Evolutionary conservation across 2,888 invertebrate genomes (phyloP), one percentile per base, ranked within the genome.

Genomic region (Microchrysa polita): DNA sequence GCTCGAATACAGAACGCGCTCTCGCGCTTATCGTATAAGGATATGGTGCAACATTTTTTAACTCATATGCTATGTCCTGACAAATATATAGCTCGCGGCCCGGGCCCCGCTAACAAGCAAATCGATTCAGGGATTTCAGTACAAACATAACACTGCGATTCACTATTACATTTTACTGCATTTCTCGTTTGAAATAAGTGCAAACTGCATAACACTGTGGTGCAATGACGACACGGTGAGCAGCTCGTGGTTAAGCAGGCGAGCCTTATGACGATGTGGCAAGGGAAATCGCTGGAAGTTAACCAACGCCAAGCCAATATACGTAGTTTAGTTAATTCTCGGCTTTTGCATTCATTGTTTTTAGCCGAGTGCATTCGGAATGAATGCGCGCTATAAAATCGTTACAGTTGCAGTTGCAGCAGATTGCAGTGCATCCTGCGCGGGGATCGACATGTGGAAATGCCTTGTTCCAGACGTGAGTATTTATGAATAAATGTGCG

Each of bases 251-350:
- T 61, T 61, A 61, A 61, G 27, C 40, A 61, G 48, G 34, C 5
- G 22, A 44, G 44, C 23, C 65, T 22, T 22, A n/a, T n/a, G 16
- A 20, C 27, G 27, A 65, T 65, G 65, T 65, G 65, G 65, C 65
- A 16, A 65, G 48, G 65, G 48, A 65, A 65, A 65, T 65, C 65
- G 65, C 65, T 65, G 65, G 65, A 65, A 65, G 65, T 65, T 65
- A 65, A 65, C 65, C 34, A 65, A n/a, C n/a, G 44, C 44, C 65
- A 65, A 65, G 44, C 65, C 44, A n/a, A n/a, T 65, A 65, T 48
- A 48, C 7, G 27, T 48, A 65, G 65, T 65, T 65, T 65, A 65
- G 65, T 65, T 44, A 65, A 48, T 20, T 65, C 65, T 65, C 65
- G 65, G n/a, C n/a, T n/a, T 48, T 65, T 48, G 65, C 22, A 48